A percentile compares a stretch with the other conserved stretches of the same genome.
These are phyloP conservation scores for Centrocercus urophasianus DNA, from an alignment of 2,113 vertebrate genomes.

Conservation along the genomic window DNA sequence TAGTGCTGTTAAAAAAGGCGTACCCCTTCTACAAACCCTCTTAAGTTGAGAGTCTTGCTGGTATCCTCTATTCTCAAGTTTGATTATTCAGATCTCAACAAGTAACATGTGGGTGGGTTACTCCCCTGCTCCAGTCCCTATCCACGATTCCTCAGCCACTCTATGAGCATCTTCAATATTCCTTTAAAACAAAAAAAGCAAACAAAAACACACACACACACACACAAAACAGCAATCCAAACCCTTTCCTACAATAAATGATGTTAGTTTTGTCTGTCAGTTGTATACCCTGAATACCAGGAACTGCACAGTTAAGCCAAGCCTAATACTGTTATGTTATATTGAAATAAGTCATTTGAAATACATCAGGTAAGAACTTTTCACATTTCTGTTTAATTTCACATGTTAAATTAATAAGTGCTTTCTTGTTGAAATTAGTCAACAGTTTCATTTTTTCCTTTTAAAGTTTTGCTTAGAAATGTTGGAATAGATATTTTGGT, in stretches of 20 bases:
- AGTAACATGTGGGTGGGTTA: neutral
- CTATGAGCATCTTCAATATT: neutral
- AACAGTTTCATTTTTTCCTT: neutral
- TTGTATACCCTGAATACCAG: neutral
- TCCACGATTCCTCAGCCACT: too few relatives aligned
- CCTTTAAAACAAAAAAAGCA: neutral
- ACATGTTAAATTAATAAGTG: rapidly evolving
- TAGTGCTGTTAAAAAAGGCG: neutral
- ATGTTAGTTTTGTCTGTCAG: neutral
- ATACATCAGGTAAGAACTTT: neutral
- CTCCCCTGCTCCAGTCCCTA: too few relatives aligned
- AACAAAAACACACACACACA: neutral
- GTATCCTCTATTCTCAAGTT: neutral
- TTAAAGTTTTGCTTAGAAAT: neutral
- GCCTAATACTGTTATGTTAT: neutral
- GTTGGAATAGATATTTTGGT: neutral
- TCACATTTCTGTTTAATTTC: neutral
- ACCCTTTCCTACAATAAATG: neutral
- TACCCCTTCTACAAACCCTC: neutral
- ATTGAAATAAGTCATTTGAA: neutral
- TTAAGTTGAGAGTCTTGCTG: neutral
- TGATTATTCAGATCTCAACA: neutral
- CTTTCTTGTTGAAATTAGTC: neutral
- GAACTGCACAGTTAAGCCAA: neutral
- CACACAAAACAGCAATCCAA: neutral